Base-by-base conservation (phyloP, 2,797 vertebrate genomes). In the Rhynchotus rufescens region DNA sequence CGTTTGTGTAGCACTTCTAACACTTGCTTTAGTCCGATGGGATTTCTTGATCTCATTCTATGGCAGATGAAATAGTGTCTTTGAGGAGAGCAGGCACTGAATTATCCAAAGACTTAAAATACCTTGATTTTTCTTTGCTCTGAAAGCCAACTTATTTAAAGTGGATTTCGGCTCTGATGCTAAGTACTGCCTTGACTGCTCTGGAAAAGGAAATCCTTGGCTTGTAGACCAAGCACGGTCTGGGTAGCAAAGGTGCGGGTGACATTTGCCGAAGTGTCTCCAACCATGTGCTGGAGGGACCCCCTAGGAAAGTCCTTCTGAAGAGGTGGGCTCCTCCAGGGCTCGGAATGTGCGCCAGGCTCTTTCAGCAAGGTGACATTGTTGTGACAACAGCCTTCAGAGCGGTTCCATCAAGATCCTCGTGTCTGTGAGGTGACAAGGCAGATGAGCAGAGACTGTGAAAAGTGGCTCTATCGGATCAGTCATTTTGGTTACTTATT, bases 1-100 rank as follows among this genome's bases (percentile, higher is more conserved):
- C 22, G 59, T 67, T 86, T 86, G 73, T 73, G 51, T 71, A 90
- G 75, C 0, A 6, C 87, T 95, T 92, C 90, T 84, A 88, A 94
- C 81, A 88, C 88, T 67, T 84, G 38, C 75, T 86, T 74, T 67
- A 54, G 81, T 81, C 84, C 60, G 79, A 14, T 81, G 88, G 90
- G 90, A 94, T 90, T 94, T 88, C 90, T 92, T 73, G 79, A 45
- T 78, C 81, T 94, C 62, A 40, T 90, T 88, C 77, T 81, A 56
- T 36, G 56, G 85, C 64, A 84, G 85, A 94, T 84, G 68, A 95
- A 95, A 92, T 38, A 14, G 44, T 32, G 59, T 71, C 94, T 75
- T 90, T 81, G 90, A 92, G 88, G 82, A 84, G 45, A 81, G 59
- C 59, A 89, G 74, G 54, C 56, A 22, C 81, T 77, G 32, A 32